Conservation (phyloP, 2,797 vertebrate species). For the Capromys pilorides region DNA sequence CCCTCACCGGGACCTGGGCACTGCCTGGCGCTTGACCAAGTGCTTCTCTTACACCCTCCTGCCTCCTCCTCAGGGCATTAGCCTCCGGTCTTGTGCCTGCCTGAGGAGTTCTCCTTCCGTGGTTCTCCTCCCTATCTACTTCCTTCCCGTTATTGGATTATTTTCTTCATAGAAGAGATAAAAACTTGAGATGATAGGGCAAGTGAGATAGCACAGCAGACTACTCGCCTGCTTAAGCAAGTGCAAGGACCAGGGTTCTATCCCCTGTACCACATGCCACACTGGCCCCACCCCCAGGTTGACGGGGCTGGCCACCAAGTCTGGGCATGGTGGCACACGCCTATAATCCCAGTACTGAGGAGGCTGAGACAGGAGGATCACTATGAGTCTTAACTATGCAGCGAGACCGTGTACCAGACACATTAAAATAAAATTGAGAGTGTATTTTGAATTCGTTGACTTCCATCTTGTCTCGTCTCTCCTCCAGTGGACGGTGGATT, state of each 20-base stretch:
- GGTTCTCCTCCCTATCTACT: neutral
- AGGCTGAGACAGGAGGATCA: too few species aligned
- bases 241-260: too few species aligned
- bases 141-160: neutral
- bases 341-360: too few species aligned
- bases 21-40: neutral
- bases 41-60: neutral
- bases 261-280: too few species aligned
- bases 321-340: too few species aligned
- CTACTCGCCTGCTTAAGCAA: too few species aligned
- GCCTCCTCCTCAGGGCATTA: neutral
- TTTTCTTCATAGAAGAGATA: neutral
- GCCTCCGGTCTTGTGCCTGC: neutral
- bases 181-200: neutral
- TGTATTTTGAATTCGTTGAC: neutral
- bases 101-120: neutral
- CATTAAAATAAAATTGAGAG: too few species aligned
- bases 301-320: too few species aligned
- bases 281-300: too few species aligned
- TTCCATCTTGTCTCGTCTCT: slow-evolving; percentile 25
- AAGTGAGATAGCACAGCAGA: too few species aligned
- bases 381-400: too few species aligned
- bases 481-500: neutral
- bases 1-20: neutral
- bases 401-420: too few species aligned